Base-by-base conservation (phyloP, 2,113 vertebrate genomes). In the Callorhinus ursinus region DNA sequence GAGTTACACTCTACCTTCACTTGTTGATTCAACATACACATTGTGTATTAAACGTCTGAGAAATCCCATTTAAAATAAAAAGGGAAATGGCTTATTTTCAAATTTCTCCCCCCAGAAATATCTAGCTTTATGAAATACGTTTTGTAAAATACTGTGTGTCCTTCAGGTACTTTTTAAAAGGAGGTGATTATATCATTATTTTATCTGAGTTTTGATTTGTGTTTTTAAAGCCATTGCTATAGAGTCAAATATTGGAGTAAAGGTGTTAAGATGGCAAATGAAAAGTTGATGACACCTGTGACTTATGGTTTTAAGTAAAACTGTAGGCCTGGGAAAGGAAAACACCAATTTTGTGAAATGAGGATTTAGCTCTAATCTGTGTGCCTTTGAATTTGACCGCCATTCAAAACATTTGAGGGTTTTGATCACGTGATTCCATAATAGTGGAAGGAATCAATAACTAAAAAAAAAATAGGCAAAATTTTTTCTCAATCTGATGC, bases 61-160 rank as follows among this genome's bases (percentile, higher is more conserved):
- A 96, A 86, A 84, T 76, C 16, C 21, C 57, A 88, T 57, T 90
- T 72, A 55, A 93, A 96, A 69, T 28, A 69, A 42, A 95, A 92
- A 91, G 7, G 22, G 31, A 88, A 77, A 49, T 55, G 91, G 33
- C 28, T n/a, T 67, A 5, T 95, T 31, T 91, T 65, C 26, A 22
- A 92, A 31, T 18, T 3, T 24, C 55, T 77, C 28, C 18, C 22
- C 24, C 31, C 49, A 2, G 76, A 83, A 96, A 57, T 5, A 61
- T 26, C 16, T 15, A 82, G 21, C 82, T 90, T 92, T 36, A 65
- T 67, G 19, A 13, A 83, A 81, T 97, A 59, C 72, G 18, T 33
- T 94, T 96, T 61, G 55, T 72, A 55, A 91, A 93, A 31, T 80
- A 55, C 6, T 87, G 26, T 85, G 24, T 87, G 33, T 88, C 28